Conservation (phyloP, 2,888 invertebrate species). For the Oscheius onirici region DNA sequence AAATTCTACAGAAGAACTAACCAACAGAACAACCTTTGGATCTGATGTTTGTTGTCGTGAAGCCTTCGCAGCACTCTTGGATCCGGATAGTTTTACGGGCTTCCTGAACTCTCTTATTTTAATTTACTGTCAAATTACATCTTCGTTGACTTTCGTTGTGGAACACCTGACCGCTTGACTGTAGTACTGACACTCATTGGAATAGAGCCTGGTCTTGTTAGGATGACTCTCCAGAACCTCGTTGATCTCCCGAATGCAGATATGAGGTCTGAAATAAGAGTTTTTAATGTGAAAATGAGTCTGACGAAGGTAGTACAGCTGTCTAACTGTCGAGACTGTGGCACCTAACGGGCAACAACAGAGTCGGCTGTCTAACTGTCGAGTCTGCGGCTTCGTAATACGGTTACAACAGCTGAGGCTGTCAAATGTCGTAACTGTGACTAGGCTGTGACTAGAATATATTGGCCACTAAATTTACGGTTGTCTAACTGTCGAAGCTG, state of each 20-base stretch:
- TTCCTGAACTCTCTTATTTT: neutral
- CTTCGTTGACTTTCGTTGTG: neutral
- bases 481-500: no score
- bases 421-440: no score
- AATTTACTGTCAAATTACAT: neutral
- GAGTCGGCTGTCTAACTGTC: no score
- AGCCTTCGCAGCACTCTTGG: constrained; percentile 31
- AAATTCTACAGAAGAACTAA: neutral
- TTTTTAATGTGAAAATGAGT: neutral
- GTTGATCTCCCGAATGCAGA: constrained; percentile 23
- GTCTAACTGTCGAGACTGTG: no score
- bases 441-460: no score
- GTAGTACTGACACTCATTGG: neutral
- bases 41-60: constrained; percentile 5
- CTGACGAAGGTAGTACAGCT: no score
- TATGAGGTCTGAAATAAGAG: constrained; percentile 21
- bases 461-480: no score
- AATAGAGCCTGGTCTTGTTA: neutral
- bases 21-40: constrained; percentile 12
- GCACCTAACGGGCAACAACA: no score
- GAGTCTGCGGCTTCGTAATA: no score
- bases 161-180: constrained; percentile 3
- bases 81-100: constrained; percentile 14
- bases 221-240: neutral
- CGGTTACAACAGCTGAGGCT: no score